phyloP scores from a whole-genome alignment of 2,888 invertebrate species.

The Ariolimax columbianus region DNA sequence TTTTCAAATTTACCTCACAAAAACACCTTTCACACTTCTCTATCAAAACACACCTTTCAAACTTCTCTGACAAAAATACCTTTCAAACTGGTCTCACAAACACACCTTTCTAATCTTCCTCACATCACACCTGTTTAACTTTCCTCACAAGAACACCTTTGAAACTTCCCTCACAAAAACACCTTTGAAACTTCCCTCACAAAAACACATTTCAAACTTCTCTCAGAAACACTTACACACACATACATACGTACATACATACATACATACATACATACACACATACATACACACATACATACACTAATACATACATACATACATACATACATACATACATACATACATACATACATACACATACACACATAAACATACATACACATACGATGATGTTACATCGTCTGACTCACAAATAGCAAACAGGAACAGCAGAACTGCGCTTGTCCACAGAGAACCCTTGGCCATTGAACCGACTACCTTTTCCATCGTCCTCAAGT shows the following conservation, averaged over 20 bases:
- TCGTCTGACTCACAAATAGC: not conserved
- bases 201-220: no score
- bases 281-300: not conserved
- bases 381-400: not conserved
- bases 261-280: not conserved
- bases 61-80: no score
- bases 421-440: not conserved
- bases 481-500: not conserved
- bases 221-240: no score
- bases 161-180: no score
- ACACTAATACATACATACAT: not conserved
- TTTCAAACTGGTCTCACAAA: no score
- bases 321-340: not conserved
- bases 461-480: not conserved
- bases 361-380: not conserved
- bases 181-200: no score
- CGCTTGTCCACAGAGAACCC: not conserved
- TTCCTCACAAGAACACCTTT: no score
- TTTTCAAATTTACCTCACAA: no score
- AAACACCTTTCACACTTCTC: no score
- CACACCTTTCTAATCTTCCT: no score
- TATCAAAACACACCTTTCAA: no score
- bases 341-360: not conserved
- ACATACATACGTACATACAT: not conserved
- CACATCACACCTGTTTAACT: no score